phyloP scores from a whole-genome alignment of 2,797 vertebrate species.

The Malacoraja senta region DNA sequence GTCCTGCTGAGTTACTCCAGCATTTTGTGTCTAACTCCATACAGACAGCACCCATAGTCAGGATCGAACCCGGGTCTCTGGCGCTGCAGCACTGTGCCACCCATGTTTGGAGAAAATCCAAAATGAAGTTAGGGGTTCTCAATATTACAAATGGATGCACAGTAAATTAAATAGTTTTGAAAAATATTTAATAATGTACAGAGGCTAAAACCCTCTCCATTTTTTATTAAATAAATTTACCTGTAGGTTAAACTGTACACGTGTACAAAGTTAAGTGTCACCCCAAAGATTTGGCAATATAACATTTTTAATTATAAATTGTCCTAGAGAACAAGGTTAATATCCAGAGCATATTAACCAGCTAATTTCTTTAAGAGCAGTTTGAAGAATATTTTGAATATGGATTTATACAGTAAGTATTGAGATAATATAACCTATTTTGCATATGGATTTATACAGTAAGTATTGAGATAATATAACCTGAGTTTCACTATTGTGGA shows the following conservation, averaged over 20 bases:
- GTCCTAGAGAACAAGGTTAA: not conserved
- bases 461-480: not conserved
- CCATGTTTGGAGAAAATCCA: too few relatives aligned
- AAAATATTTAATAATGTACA: not conserved
- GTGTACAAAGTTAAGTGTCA: not conserved
- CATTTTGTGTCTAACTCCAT: too few relatives aligned
- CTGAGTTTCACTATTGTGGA: not conserved
- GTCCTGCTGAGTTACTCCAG: too few relatives aligned
- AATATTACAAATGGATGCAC: too few relatives aligned
- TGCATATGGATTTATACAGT: too few relatives aligned
- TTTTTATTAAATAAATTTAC: not conserved
- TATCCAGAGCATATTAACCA: not conserved
- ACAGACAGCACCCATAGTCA: too few relatives aligned
- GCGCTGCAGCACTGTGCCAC: too few relatives aligned
- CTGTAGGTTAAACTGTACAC: not conserved
- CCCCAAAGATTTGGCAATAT: not conserved
- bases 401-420: too few relatives aligned
- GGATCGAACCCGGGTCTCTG: too few relatives aligned
- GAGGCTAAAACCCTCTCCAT: not conserved
- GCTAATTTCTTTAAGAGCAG: not conserved
- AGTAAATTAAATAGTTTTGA: too few relatives aligned
- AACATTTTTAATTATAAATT: not conserved
- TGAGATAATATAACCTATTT: not conserved
- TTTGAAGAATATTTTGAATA: too few relatives aligned
- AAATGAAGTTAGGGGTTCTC: too few relatives aligned